These are phyloP conservation scores for Delichon dasypus DNA, from an alignment of 2,797 vertebrate species.

Conservation along the genomic window DNA sequence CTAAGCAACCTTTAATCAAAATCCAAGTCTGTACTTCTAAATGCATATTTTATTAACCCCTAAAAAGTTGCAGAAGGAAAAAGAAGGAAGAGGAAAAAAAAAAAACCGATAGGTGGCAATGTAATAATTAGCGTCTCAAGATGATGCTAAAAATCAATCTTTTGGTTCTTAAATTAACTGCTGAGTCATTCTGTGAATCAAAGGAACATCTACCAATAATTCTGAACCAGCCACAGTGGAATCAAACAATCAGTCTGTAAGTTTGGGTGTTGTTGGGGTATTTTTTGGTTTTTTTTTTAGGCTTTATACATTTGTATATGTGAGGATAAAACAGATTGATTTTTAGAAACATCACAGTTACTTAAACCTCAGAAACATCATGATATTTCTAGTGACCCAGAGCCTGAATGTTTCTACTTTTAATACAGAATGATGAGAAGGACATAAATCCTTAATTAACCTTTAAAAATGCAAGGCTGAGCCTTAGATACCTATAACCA, in stretches of 20 bases:
- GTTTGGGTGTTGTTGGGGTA: no score
- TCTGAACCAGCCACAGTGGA: slow-evolving; percentile 49
- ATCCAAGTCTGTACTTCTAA: neutral
- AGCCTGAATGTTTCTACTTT: neutral
- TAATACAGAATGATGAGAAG: neutral
- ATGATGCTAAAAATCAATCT: slow-evolving; percentile 30
- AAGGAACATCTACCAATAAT: slow-evolving; percentile 59
- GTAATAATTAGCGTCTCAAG: slow-evolving; percentile 7
- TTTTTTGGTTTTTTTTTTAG: neutral
- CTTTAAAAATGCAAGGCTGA: neutral
- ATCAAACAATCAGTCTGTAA: slow-evolving; percentile 53
- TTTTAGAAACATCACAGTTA: slow-evolving; percentile 34
- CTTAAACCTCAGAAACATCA: neutral
- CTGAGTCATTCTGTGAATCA: slow-evolving; percentile 51
- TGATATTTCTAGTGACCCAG: neutral
- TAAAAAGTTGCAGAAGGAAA: neutral
- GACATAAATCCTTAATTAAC: neutral
- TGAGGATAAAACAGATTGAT: slow-evolving; percentile 2
- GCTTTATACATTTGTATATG: neutral
- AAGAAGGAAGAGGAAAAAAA: neutral
- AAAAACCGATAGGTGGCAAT: neutral
- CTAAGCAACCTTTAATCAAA: neutral
- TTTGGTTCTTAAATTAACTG: slow-evolving; percentile 55
- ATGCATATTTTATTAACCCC: neutral
- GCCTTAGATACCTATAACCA: neutral